Evolutionary conservation across 2,113 vertebrate genomes (phyloP), one percentile per base, ranked within the genome.

Genomic region (Brienomyrus longianalis): DNA sequence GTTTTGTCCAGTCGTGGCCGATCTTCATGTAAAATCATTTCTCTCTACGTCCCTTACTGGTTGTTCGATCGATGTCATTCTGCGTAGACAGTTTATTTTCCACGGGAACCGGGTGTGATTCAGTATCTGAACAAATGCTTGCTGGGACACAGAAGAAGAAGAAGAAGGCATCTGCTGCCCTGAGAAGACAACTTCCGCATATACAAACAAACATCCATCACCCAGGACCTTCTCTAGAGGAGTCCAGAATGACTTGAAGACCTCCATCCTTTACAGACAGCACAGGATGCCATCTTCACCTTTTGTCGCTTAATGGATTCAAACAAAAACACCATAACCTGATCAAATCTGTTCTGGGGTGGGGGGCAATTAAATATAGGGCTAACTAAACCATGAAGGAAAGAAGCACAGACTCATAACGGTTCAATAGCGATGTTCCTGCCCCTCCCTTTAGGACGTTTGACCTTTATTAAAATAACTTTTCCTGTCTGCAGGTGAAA

Each of bases 391-490:
- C 23, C 47, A 54, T 51, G 47, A 86, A 86, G 50, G 31, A 13
- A n/a, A 54, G 9, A 52, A 47, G 27, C 85, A 86, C 31, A 35
- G 47, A 47, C n/a, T 54, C 47, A n/a, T 10, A 51, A 6, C 39
- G 27, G 83, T 13, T 52, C 85, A 86, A 54, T 66, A 62, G 21
- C 23, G 3, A 77, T 88, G 39, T 27, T 84, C 21, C 45, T 21
- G 15, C 39, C 88, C 43, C 21, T 77, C 45, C 88, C 1, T 17
- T 31, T 70, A 17, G 59, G 62, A 51, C 3, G 4, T 88, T n/a
- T 88, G 88, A 88, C 88, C 59, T 88, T 88, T 88, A 88, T 50
- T 50, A 88, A 88, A 88, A 47, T 19, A 74, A 45, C 45, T 59
- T 59, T 86, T 86, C 74, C 85, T 47, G 27, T 74, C 47, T 88